phyloP scores from a whole-genome alignment of 2,113 vertebrate genomes.

The Dermatemys mawii region DNA sequence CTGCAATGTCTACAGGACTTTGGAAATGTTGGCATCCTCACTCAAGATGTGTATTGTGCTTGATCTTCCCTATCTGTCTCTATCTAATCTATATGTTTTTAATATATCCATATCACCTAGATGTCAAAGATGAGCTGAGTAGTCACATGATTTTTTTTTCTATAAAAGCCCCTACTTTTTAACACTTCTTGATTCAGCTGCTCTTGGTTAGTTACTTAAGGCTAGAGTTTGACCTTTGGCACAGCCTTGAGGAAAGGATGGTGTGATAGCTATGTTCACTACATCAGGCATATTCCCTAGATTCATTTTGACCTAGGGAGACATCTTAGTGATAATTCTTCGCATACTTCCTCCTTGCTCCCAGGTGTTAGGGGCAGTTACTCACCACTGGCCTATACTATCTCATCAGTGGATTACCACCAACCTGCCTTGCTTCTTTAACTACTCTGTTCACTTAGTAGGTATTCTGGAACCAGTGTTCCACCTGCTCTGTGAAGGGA shows the following conservation, averaged over 20 bases:
- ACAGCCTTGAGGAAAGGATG: background rate
- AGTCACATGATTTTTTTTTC: background rate
- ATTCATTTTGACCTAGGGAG: background rate
- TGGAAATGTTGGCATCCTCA: conserved; percentile 14
- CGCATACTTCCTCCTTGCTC: background rate
- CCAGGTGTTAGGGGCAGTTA: background rate
- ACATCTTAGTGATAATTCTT: background rate
- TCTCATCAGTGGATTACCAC: background rate
- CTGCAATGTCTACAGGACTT: background rate
- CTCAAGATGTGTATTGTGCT: background rate
- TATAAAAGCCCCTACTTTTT: background rate
- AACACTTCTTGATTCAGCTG: background rate
- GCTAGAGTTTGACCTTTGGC: background rate
- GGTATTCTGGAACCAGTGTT: background rate
- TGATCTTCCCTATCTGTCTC: conserved; percentile 40
- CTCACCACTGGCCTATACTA: background rate
- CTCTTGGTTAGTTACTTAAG: conserved; percentile 36
- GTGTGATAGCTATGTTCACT: background rate
- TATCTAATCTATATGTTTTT: conserved; percentile 11
- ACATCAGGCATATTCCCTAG: background rate
- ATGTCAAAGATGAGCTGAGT: background rate
- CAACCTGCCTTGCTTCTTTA: background rate
- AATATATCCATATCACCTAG: background rate
- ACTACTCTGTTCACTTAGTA: background rate
- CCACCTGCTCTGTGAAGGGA: background rate